Base-by-base conservation (phyloP, 2,888 invertebrate genomes). In the Acholoe squamosa region DNA sequence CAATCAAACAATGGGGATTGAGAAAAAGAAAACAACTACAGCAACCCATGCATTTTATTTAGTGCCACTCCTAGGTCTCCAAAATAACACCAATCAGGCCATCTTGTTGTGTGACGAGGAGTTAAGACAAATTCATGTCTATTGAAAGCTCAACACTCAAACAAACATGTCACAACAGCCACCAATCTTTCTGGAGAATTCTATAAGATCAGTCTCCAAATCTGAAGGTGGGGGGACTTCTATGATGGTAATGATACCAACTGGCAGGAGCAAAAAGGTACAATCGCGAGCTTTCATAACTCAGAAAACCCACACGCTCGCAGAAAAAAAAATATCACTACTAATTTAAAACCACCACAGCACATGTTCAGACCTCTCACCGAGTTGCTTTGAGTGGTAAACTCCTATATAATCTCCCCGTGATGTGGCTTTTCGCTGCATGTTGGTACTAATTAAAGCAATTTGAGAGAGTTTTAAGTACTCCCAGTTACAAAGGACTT, bases 31-130 rank as follows among this genome's bases (percentile, higher is more conserved):
- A 61, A 61, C 61, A 61, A 61, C 61, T 61, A 61, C 61, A 61
- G n/a, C 61, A 61, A 61, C n/a, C 61, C 61, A 61, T 61, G 61
- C 61, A 61, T 61, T 61, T 61, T 61, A 61, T 61, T 61, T 61
- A 61, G 61, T 61, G 61, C 61, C 61, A 61, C 61, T 61, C 61
- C 61, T 61, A 61, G 14, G n/a, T 61, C 61, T 61, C 61, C 61
- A 61, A 14, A 61, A 7, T 43, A 61, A 61, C 61, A 61, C 61
- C 61, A 61, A 61, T 19, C 61, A 61, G 61, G 14, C 10, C 61
- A 7, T 3, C 3, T 61, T n/a, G 3, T n/a, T 61, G 61, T 61
- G 61, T 61, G 61, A 61, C n/a, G 22, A 61, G 61, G n/a, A 3
- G 61, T 61, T 61, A 61, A 54, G 61, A 61, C 61, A 61, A 61